These are phyloP conservation scores for Acleris emargana DNA, from an alignment of 2,888 invertebrate genomes.

Conservation along the genomic window DNA sequence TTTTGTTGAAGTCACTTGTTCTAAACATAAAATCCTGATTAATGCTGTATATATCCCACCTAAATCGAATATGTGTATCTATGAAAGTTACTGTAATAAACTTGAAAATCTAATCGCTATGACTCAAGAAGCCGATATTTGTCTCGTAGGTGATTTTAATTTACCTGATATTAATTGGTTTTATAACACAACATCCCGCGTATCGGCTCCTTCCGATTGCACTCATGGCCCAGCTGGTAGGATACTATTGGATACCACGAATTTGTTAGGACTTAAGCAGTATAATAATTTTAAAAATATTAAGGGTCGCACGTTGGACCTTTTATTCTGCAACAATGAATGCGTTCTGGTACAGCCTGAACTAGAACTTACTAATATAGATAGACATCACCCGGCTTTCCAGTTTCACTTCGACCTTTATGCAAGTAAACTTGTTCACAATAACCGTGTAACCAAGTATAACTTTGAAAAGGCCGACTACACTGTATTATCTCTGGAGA, in stretches of 20 bases:
- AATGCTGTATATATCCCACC: constrained; percentile 16
- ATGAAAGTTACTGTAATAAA: background rate
- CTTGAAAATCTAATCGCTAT: background rate
- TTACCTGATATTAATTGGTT: background rate
- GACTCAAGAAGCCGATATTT: background rate
- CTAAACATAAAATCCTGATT: background rate
- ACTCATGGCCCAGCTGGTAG: too few relatives aligned
- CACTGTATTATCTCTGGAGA: background rate
- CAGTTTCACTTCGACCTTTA: background rate
- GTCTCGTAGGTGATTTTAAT: constrained; percentile 1
- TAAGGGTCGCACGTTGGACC: constrained; percentile 1
- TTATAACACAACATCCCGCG: background rate
- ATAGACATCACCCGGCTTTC: constrained; percentile 10
- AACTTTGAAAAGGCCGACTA: constrained; percentile 6
- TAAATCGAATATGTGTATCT: background rate
- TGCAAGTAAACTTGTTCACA: background rate
- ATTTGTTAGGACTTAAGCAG: constrained; percentile 4
- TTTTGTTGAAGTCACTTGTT: background rate
- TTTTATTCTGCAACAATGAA: background rate
- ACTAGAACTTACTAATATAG: background rate
- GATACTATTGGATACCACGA: background rate
- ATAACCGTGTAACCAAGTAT: background rate
- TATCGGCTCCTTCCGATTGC: background rate
- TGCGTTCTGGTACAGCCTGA: background rate
- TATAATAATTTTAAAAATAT: constrained; percentile 2